A percentile compares a stretch with the other conserved stretches of the same genome.
Conservation (phyloP, 2,113 vertebrate genomes). For the Carassius gibelio region DNA sequence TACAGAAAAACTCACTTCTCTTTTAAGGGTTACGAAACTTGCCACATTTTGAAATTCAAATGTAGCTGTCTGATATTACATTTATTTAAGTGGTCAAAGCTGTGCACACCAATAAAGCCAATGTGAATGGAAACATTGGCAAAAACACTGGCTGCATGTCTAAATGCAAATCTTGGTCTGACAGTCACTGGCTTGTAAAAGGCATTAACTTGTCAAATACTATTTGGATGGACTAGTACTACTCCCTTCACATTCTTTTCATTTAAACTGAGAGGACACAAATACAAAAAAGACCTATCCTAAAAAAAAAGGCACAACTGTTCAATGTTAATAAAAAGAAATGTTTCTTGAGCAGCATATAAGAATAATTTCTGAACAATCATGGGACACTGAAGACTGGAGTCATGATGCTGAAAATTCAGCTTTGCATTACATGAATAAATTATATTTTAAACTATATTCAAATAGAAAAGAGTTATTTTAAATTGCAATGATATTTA, state of each 20-base stretch:
- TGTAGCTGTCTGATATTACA: background rate
- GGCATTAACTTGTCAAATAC: background rate
- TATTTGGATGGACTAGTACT: conserved; percentile 5
- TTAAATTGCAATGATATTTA: background rate
- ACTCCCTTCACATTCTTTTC: background rate
- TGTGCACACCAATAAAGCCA: background rate
- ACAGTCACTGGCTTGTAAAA: conserved; percentile 19
- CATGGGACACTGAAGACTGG: background rate
- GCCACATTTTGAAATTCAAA: background rate
- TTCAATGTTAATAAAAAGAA: background rate
- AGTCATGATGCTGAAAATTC: background rate
- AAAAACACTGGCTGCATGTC: conserved; percentile 8
- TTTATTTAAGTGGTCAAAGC: conserved; percentile 10
- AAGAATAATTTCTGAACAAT: background rate
- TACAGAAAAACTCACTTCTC: background rate
- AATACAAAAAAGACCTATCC: no score
- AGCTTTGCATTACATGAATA: background rate
- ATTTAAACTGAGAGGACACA: background rate
- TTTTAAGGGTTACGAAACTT: background rate
- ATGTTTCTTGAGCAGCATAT: background rate
- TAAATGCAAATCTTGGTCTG: conserved; percentile 14
- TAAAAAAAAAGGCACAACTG: background rate
- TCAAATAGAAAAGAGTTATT: no score
- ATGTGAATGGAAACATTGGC: background rate
- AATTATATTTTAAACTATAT: no score